phyloP scores from a whole-genome alignment of 2,113 vertebrate species.

The Fregata magnificens region DNA sequence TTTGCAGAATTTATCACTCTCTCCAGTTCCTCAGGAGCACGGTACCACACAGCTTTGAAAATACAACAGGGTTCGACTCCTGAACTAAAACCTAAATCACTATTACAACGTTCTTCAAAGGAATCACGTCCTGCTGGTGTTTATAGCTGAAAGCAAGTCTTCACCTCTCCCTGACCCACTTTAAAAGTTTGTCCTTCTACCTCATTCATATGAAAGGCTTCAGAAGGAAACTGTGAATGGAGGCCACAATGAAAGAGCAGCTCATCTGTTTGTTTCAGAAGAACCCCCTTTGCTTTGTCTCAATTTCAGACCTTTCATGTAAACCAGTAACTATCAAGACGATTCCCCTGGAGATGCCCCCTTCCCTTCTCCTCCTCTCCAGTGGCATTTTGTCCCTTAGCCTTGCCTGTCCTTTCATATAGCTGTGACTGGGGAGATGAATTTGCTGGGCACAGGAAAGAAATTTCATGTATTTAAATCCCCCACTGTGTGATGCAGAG shows the following conservation, averaged over 20 bases:
- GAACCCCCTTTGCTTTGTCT: neutral
- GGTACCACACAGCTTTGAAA: neutral
- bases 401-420: neutral
- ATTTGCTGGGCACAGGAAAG: neutral
- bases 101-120: neutral
- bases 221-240: neutral
- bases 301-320: neutral
- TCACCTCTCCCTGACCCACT: slow-evolving; percentile 11
- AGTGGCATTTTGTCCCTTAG: neutral
- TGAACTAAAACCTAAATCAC: neutral
- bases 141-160: neutral
- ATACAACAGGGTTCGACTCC: neutral
- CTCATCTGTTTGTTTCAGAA: neutral
- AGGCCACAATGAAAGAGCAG: neutral
- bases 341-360: rapidly evolving
- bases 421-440: neutral
- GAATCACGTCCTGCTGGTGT: neutral
- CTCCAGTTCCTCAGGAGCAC: neutral
- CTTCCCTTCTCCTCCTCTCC: neutral
- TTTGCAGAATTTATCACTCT: neutral
- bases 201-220: neutral
- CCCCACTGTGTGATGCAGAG: rapidly evolving
- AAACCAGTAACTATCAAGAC: rapidly evolving
- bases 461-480: neutral
- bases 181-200: neutral